Evolutionary conservation across 2,888 invertebrate genomes (phyloP), one percentile per base, ranked within the genome.

Genomic region (Platerodrilus igneus): DNA sequence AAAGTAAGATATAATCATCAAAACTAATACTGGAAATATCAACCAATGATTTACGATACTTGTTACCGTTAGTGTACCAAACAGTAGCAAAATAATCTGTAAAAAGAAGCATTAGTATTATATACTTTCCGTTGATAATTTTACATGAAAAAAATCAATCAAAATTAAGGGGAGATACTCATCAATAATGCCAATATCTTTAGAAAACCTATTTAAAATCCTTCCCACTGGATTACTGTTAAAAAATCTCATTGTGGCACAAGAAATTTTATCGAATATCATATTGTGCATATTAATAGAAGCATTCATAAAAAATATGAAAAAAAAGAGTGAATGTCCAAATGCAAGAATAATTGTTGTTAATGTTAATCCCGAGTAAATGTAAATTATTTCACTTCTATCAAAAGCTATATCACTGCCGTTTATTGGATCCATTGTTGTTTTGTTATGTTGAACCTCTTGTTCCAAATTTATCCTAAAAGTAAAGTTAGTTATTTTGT

Each of bases 11-110:
- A 83, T 53, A 1, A 76, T 47, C 0, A 77, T 74, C 6, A 88
- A 73, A 2, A 79, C 59, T 0, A 74, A 63, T 0, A 84, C 81
- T 0, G 83, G 82, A 3, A 79, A 60, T 23, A 83, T 52, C 3
- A 83, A 71, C 67, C 77, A 74, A 2, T 80, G 78, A 53, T 86
- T 80, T 6, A 84, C 77, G 2, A 79, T 58, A 5, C 79, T 77
- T 0, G 87, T 79, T 28, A 90, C 79, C 0, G 81, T 70, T 6
- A 83, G 68, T 11, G 87, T 78, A 3, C 85, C 86, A 7, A 83
- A 67, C 31, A 87, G 64, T 0, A 74, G 66, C 11, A 79, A 23
- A 23, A 49, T 50, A 29, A 62, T 56, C 60, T 60, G 32, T 38
- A 59, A 56, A 6, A 4, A 7, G 22, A 22, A 22, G 4, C 10